Evolutionary conservation across 2,797 vertebrate species (phyloP), one percentile per base, ranked within the genome.

Genomic region (Gymnopithys bicolor): DNA sequence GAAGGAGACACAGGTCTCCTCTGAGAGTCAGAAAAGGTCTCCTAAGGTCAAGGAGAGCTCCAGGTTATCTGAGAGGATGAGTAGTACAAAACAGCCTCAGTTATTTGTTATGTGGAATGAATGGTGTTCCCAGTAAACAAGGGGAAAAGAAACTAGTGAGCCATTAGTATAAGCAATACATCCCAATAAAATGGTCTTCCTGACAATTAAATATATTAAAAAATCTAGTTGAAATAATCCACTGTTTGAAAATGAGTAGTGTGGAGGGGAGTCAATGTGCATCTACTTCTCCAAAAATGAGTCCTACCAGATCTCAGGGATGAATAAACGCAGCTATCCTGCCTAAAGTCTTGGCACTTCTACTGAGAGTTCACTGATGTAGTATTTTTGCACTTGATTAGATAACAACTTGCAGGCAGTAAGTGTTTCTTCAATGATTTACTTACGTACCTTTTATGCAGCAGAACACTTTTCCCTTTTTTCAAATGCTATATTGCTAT

Each of bases 361-460:
- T 55, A 48, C 16, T 77, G 55, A 58, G 62, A 82, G 74, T 35
- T 49, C 84, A 77, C 37, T 84, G 32, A 59, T 11, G 12, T 18
- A 64, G 39, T 66, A 63, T 71, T 91, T 83, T 64, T 91, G 19
- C 33, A 51, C 22, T 80, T 51, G 66, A 33, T 90, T 75, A 75
- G 58, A 60, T 43, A 58, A 53, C 41, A n/a, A 68, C 41, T 78
- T 91, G 43, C 49, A 71, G 64, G 58, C 39, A 74, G 41, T 32
- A 70, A 35, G 19, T 71, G 30, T 87, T 91, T 46, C 33, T 68
- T 84, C 37, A 69, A 19, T 4, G 1, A 51, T 84, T 83, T 85
- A 60, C 15, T 80, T 66, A 39, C 1, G 2, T 41, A 32, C 41
- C 35, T 66, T 23, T 84, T 75, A 43, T 0, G 0, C 13, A 75